These are phyloP conservation scores for Calyptommatus sinebrachiatus DNA, from an alignment of 2,113 vertebrate genomes.

Conservation along the genomic window DNA sequence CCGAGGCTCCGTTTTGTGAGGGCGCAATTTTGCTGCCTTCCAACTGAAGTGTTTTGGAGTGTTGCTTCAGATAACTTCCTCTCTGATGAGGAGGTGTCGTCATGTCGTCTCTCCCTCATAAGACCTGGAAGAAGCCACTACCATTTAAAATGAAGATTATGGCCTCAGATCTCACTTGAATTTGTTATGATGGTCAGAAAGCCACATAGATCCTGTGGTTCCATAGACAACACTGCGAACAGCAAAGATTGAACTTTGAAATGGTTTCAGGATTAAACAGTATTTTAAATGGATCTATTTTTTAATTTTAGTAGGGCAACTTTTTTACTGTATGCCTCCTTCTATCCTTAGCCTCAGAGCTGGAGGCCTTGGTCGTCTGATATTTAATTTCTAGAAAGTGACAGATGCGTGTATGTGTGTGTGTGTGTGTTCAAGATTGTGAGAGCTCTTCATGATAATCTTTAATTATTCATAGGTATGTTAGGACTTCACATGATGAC, in stretches of 20 bases:
- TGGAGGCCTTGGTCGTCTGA: neutral
- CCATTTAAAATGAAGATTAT: too few species aligned
- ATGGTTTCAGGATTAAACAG: neutral
- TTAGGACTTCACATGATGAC: neutral
- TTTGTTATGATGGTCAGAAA: neutral
- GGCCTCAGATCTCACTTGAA: neutral
- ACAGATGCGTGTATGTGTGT: neutral
- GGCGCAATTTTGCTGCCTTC: too few species aligned
- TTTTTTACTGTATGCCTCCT: neutral
- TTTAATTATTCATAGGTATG: neutral
- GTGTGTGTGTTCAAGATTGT: neutral
- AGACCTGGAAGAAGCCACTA: too few species aligned
- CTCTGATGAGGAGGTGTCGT: too few species aligned
- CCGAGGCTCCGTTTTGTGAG: too few species aligned
- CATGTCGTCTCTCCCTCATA: too few species aligned
- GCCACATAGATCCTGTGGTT: neutral
- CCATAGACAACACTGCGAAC: neutral
- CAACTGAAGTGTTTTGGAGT: too few species aligned
- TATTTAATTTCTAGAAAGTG: neutral
- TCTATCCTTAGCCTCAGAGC: neutral
- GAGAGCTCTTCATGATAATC: too few species aligned
- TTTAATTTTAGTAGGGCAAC: neutral
- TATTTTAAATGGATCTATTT: neutral
- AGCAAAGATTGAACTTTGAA: neutral
- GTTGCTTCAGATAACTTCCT: too few species aligned